Percentiles rank a stretch among this genome's conserved stretches.
phyloP scores from a whole-genome alignment of 2,888 invertebrate genomes.

The Lithophane ornitopus region DNA sequence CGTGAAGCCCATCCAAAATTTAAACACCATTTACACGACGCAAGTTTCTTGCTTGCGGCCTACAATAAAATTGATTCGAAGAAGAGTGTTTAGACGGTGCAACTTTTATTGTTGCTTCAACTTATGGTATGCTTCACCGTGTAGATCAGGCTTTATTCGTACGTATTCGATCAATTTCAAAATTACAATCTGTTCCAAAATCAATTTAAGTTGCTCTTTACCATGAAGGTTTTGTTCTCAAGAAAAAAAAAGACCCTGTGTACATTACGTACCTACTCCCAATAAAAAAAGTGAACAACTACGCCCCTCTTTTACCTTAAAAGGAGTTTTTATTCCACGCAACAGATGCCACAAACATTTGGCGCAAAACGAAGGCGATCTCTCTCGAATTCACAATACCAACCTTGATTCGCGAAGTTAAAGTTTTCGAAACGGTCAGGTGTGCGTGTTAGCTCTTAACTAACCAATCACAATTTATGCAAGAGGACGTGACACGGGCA shows the following conservation, averaged over 20 bases:
- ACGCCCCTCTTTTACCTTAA: conserved; percentile 13
- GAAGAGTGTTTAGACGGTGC: not conserved
- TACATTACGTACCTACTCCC: too few relatives aligned
- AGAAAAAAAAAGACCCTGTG: not conserved
- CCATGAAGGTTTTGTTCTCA: too few relatives aligned
- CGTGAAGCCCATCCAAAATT: not conserved
- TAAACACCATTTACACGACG: not conserved
- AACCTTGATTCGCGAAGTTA: conserved; percentile 69
- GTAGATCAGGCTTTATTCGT: not conserved
- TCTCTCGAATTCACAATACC: conserved; percentile 58
- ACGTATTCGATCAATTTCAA: not conserved
- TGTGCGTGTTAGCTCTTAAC: conserved; percentile 71
- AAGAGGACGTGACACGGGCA: conserved; percentile 80
- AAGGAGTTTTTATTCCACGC: conserved; percentile 26
- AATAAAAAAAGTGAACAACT: conserved; percentile 14
- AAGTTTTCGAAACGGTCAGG: conserved; percentile 76
- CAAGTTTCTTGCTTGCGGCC: not conserved
- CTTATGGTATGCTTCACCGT: not conserved
- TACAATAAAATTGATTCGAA: not conserved
- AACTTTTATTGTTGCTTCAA: not conserved
- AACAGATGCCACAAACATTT: conserved; percentile 29
- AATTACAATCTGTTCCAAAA: not conserved
- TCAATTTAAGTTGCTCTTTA: not conserved
- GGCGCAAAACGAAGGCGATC: conserved; percentile 39
- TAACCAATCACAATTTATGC: conserved; percentile 79